phyloP scores from a whole-genome alignment of 53 echinoderm and acorn worm species.

The Apostichopus leukothele region DNA sequence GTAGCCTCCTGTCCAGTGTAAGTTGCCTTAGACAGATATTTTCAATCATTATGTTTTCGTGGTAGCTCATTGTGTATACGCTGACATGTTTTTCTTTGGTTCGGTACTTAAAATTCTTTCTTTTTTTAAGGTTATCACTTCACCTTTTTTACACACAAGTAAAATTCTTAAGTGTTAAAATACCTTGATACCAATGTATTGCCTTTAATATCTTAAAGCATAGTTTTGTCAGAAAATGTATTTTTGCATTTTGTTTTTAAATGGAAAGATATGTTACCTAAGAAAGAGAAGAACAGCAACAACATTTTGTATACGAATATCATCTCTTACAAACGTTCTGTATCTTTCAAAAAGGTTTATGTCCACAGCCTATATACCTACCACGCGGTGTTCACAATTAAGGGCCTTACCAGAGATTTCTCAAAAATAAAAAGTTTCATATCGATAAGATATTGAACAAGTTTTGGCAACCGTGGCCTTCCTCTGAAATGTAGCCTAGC shows the following conservation, averaged over 20 bases:
- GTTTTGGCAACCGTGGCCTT: slow-evolving; percentile 45
- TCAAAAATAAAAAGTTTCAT: neutral
- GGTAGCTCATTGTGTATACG: neutral
- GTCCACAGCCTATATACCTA: neutral
- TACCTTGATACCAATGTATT: slow-evolving; percentile 27
- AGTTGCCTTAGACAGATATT: slow-evolving; percentile 46
- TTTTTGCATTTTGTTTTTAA: neutral
- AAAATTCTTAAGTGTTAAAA: neutral
- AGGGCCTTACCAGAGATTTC: neutral
- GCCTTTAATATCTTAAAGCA: neutral
- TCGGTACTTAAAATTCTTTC: neutral
- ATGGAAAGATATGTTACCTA: neutral
- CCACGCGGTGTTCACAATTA: neutral
- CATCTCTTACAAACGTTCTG: no score
- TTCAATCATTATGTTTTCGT: neutral
- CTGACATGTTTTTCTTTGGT: neutral
- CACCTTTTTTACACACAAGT: neutral
- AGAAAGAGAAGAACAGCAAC: neutral
- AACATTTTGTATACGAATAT: no score
- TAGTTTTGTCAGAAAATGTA: neutral
- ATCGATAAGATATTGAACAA: neutral
- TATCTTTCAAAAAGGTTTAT: no score
- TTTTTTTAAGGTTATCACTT: neutral
- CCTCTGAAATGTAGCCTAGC: slow-evolving; percentile 29
- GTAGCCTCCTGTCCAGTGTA: neutral